Conservation (phyloP, 2,888 invertebrate genomes). For the Dermolepida albohirtum region DNA sequence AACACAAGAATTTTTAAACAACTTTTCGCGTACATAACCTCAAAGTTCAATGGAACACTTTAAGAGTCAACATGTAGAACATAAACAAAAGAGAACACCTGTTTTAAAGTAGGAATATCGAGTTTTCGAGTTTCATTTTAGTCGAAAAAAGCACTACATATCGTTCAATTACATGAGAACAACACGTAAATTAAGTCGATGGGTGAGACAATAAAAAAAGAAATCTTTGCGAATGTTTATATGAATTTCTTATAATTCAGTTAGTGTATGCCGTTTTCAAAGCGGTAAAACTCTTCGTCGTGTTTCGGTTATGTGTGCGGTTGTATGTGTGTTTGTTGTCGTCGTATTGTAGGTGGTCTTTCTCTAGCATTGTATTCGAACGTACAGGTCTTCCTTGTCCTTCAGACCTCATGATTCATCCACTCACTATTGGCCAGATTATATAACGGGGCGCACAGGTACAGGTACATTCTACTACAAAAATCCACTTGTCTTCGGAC, state of each 20-base stretch:
- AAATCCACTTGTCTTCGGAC: slow-evolving; percentile 34
- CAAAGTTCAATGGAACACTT: slow-evolving; percentile 36
- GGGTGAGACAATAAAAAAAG: slow-evolving; percentile 5
- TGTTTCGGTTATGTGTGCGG: slow-evolving; percentile 13
- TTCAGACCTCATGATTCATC: slow-evolving; percentile 31
- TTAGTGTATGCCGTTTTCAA: slow-evolving; percentile 20
- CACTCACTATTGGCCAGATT: slow-evolving; percentile 46
- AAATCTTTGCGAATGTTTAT: slow-evolving; percentile 25
- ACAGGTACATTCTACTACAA: slow-evolving; percentile 49
- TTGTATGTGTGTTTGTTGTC: slow-evolving; percentile 20
- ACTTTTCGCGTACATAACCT: slow-evolving; percentile 40
- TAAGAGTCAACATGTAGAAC: slow-evolving; percentile 39
- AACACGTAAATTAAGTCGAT: slow-evolving; percentile 23
- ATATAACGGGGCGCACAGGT: slow-evolving; percentile 51
- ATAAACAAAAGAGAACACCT: slow-evolving; percentile 40
- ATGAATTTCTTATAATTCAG: slow-evolving; percentile 31
- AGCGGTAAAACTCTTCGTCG: slow-evolving; percentile 31
- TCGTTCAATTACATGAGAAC: slow-evolving; percentile 24
- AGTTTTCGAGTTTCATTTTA: slow-evolving; percentile 26
- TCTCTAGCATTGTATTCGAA: slow-evolving; percentile 29
- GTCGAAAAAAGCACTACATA: slow-evolving; percentile 16
- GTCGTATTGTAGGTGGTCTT: slow-evolving; percentile 21
- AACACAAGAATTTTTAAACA: slow-evolving; percentile 20
- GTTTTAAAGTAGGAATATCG: slow-evolving; percentile 16
- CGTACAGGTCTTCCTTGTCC: slow-evolving; percentile 33